Evolutionary conservation across 1,140 invertebrate genomes (phyloP), one percentile per base, ranked within the genome.

Genomic region (Fopius arisanus): DNA sequence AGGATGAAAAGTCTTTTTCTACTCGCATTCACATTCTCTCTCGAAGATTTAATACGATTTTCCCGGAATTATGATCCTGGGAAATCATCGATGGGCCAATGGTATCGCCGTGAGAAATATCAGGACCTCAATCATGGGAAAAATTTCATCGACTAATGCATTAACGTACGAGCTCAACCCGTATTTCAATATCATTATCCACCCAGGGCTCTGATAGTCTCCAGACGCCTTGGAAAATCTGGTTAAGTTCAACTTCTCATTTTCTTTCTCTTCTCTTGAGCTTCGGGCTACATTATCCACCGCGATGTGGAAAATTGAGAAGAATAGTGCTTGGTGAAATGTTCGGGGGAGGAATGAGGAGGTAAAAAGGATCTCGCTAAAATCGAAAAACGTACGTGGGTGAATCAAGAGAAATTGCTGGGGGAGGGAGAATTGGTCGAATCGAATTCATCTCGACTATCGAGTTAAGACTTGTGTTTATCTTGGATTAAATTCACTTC

Each of bases 141-240:
- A 37, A 37, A 12, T n/a, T 7, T 7, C 43, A 48, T 48, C 16
- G 16, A 48, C n/a, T 48, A 48, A 48, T 48, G 43, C 43, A 48
- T 48, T 48, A 48, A 48, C 43, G 16, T 48, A 48, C 16, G n/a
- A 19, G 43, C 16, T 48, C 10, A 48, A 7, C 43, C 43, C 43
- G 43, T 48, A 48, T 48, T 48, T 48, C 43, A 48, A 48, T 48
- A 48, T 48, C 43, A 48, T 48, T 48, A 48, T 48, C 43, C 43
- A 16, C n/a, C 43, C 43, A 12, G 33, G n/a, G 5, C 1, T 19
- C 43, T n/a, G 43, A 48, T 48, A 48, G 43, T 48, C 43, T 48
- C 43, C 43, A 48, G 43, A 16, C 43, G 16, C 43, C 43, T 19
- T 48, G 43, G n/a, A 48, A 37, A 48, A 48, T 48, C 43, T 48